Conservation (phyloP, 37 sponge, comb jelly and placozoan species). For the Hormiphora californensis region DNA sequence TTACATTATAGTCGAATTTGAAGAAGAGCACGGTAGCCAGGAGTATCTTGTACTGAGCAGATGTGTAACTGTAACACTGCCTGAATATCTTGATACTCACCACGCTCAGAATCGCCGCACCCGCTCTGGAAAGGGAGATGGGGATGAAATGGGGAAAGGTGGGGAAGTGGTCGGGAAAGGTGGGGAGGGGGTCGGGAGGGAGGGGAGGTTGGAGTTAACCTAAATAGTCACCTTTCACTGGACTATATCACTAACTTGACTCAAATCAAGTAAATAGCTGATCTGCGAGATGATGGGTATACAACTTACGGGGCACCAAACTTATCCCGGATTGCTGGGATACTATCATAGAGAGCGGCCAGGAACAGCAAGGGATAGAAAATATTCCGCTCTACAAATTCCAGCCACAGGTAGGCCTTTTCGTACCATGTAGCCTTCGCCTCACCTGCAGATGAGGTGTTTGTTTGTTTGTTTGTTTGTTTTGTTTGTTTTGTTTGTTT, state of each 20-base stretch:
- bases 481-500: too few species aligned
- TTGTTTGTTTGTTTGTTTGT: too few species aligned
- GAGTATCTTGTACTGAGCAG: slow-evolving; percentile 73
- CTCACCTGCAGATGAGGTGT: slow-evolving; percentile 54
- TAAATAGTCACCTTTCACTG: too few species aligned
- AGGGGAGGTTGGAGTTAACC: too few species aligned
- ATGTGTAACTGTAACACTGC: slow-evolving; percentile 67
- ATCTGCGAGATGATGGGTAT: not conserved
- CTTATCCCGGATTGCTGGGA: slow-evolving; percentile 37
- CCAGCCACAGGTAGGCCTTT: slow-evolving; percentile 51
- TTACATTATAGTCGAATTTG: slow-evolving; percentile 84
- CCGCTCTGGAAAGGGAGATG: slow-evolving; percentile 58
- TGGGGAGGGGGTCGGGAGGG: too few species aligned
- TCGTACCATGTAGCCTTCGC: slow-evolving; percentile 66
- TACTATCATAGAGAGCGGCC: slow-evolving; percentile 55
- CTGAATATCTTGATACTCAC: slow-evolving; percentile 75
- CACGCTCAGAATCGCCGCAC: slow-evolving; percentile 66
- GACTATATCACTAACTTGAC: not conserved
- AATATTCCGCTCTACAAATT: slow-evolving; percentile 61
- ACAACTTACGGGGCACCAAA: slow-evolving; percentile 57
- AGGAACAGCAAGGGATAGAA: slow-evolving; percentile 60
- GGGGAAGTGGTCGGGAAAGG: not conserved
- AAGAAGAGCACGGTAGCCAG: slow-evolving; percentile 83
- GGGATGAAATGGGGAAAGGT: not conserved
- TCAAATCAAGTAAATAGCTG: not conserved